phyloP scores from a whole-genome alignment of 2,888 invertebrate genomes.

The Volucella inanis region DNA sequence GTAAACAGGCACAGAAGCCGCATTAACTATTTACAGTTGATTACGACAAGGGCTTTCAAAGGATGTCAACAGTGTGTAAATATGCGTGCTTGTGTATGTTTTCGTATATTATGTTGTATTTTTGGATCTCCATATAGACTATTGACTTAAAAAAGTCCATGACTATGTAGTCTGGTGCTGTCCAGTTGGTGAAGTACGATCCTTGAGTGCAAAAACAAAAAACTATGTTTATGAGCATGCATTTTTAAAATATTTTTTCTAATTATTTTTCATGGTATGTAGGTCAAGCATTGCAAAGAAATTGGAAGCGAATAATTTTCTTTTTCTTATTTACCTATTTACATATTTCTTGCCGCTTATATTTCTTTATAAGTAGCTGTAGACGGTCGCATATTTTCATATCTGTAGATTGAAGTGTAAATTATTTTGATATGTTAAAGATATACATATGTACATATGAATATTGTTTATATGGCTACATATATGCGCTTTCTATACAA shows the following conservation, averaged over 20 bases:
- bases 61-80: constrained; percentile 61
- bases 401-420: constrained; percentile 28
- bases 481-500: too few species aligned
- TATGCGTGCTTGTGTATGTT: constrained; percentile 42
- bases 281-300: constrained; percentile 70
- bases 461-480: background rate
- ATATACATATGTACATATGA: background rate
- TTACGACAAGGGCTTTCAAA: constrained; percentile 65
- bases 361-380: constrained; percentile 42
- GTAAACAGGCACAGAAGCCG: constrained; percentile 72
- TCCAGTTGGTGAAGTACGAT: constrained; percentile 49
- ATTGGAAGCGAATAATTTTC: constrained; percentile 51
- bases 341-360: constrained; percentile 14
- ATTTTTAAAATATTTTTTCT: constrained; percentile 70
- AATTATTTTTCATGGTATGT: constrained; percentile 64
- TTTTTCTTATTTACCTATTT: constrained; percentile 34
- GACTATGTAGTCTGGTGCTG: constrained; percentile 31
- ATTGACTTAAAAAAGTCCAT: constrained; percentile 63
- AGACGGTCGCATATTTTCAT: constrained; percentile 59
- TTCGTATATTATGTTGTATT: background rate
- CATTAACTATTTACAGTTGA: constrained; percentile 74
- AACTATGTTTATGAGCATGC: constrained; percentile 40
- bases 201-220: constrained; percentile 23
- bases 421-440: too few species aligned
- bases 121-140: constrained; percentile 47